Percentiles rank a stretch among this genome's conserved stretches.
phyloP scores from a whole-genome alignment of 2,888 invertebrate genomes.

The Deilephila porcellus region DNA sequence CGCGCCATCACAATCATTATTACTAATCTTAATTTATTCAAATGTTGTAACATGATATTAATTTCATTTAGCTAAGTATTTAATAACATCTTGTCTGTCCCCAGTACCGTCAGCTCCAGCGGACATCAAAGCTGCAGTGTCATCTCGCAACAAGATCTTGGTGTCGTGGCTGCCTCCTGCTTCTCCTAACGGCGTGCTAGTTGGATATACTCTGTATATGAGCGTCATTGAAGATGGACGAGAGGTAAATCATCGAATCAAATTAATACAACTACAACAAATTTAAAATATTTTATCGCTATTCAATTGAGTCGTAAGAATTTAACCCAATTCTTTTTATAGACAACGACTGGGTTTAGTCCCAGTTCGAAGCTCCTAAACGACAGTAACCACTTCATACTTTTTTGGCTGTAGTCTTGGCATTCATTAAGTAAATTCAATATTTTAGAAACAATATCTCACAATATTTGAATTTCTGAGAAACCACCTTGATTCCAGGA shows the following conservation, averaged over 20 bases:
- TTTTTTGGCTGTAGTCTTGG: no score
- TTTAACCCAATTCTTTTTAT: no score
- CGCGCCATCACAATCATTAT: no score
- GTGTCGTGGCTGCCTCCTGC: slow-evolving; percentile 96
- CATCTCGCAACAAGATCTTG: slow-evolving; percentile 92
- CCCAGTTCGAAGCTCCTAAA: no score
- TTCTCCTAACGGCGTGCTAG: slow-evolving; percentile 92
- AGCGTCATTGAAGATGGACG: slow-evolving; percentile 91
- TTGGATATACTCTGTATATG: slow-evolving; percentile 93
- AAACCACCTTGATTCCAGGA: slow-evolving; percentile 68
- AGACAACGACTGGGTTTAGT: no score
- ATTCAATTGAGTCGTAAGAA: no score
- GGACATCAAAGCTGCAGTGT: slow-evolving; percentile 95
- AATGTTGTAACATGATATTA: background rate
- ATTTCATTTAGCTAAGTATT: background rate
- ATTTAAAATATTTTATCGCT: no score
- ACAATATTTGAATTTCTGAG: slow-evolving; percentile 1
- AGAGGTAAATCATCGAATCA: slow-evolving; percentile 64
- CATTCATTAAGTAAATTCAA: no score
- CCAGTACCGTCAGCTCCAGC: slow-evolving; percentile 95
- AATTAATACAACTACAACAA: no score
- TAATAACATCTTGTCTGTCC: background rate
- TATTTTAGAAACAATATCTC: no score
- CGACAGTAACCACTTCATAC: no score
- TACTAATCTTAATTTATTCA: no score